phyloP scores from a whole-genome alignment of 2,888 invertebrate genomes.

The Euzophera pinguis region DNA sequence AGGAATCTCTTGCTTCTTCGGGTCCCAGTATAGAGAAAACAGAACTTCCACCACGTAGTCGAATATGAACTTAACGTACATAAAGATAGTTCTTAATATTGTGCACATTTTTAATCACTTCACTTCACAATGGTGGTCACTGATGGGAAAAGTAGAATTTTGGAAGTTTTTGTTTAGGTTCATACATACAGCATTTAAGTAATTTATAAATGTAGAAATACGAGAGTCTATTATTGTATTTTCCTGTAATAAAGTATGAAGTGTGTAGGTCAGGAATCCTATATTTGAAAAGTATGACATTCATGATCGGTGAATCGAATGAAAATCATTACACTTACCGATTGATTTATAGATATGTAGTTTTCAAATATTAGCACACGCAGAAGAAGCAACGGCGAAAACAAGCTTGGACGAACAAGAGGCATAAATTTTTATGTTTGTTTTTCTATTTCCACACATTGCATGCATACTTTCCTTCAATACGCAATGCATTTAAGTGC shows the following conservation, averaged over 20 bases:
- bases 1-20: slow-evolving; percentile 48
- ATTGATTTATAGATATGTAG: too few species aligned
- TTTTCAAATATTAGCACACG: too few species aligned
- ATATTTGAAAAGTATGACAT: too few species aligned
- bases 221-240: too few species aligned
- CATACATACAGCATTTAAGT: neutral
- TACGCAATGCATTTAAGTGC: neutral
- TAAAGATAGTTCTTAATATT: slow-evolving; percentile 32
- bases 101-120: slow-evolving; percentile 26
- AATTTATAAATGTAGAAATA: too few species aligned
- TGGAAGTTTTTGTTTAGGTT: neutral
- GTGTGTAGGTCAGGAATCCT: too few species aligned
- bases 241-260: too few species aligned
- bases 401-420: too few species aligned
- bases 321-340: too few species aligned
- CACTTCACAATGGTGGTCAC: neutral
- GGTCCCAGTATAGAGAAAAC: slow-evolving; percentile 64
- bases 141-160: neutral
- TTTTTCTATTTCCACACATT: neutral
- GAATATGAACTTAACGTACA: slow-evolving; percentile 45
- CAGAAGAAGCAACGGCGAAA: too few species aligned
- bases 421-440: too few species aligned
- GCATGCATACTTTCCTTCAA: neutral
- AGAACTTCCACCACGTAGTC: slow-evolving; percentile 61
- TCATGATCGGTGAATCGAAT: too few species aligned